These are phyloP conservation scores for Augochlorella aurata DNA, from an alignment of 2,888 invertebrate genomes.

Conservation along the genomic window DNA sequence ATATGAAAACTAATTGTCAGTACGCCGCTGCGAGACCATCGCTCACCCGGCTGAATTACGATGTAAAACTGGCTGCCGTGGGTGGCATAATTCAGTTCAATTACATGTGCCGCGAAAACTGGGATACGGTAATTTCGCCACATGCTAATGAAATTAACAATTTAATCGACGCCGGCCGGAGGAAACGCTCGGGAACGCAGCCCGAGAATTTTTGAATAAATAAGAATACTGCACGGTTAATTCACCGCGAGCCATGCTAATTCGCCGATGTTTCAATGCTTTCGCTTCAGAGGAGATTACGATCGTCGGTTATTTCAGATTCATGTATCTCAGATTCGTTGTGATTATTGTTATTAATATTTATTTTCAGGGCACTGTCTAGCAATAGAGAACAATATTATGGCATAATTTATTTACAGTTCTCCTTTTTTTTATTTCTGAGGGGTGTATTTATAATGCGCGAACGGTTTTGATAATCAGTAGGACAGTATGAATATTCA, in stretches of 20 bases:
- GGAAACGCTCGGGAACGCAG: background rate
- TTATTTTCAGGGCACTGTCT: background rate
- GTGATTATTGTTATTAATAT: background rate
- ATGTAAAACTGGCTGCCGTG: constrained; percentile 26
- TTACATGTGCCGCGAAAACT: constrained; percentile 19
- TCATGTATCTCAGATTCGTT: no score
- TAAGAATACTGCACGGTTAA: background rate
- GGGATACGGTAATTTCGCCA: constrained; percentile 13
- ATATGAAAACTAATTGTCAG: constrained; percentile 43
- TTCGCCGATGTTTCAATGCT: no score
- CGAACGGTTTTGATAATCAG: no score
- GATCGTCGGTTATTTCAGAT: no score
- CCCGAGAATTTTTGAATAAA: background rate
- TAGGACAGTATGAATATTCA: no score
- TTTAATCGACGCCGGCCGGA: constrained; percentile 18
- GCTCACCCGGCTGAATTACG: constrained; percentile 32
- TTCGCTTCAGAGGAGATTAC: no score
- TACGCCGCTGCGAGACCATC: constrained; percentile 23
- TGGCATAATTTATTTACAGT: background rate
- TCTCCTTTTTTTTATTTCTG: no score
- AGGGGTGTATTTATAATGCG: no score
- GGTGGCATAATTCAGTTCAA: constrained; percentile 35
- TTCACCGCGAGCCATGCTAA: no score
- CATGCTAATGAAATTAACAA: constrained; percentile 5
- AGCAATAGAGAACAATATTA: background rate